Evolutionary conservation across 2,113 vertebrate species (phyloP).

Genomic region (Petrocephalus microphthalmus): DNA sequence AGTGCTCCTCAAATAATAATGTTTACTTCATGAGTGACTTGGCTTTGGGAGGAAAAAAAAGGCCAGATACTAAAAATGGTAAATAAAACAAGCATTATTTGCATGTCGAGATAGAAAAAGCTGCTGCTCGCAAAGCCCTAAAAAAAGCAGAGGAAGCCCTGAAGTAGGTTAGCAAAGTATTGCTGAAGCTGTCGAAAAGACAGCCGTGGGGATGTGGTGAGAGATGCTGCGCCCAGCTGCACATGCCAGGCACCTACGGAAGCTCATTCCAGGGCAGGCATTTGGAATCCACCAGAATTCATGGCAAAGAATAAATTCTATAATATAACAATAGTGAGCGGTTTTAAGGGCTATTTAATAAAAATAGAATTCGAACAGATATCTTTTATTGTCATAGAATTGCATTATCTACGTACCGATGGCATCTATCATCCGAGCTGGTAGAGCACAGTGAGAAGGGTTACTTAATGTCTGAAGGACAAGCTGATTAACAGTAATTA

Average conservation of each 20-base stretch:
- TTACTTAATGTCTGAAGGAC: background rate
- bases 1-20: background rate
- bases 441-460: background rate
- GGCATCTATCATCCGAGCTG: background rate
- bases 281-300: background rate
- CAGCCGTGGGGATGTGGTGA: background rate
- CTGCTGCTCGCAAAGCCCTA: background rate
- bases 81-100: background rate
- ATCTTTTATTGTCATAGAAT: background rate
- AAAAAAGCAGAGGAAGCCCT: background rate
- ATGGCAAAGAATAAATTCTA: background rate
- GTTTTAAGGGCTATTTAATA: background rate
- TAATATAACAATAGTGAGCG: background rate
- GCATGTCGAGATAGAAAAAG: background rate
- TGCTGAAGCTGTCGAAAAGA: background rate
- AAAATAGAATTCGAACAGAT: background rate
- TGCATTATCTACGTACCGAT: background rate
- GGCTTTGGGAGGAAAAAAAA: background rate
- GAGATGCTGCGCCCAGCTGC: background rate
- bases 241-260: background rate
- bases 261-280: background rate
- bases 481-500: background rate
- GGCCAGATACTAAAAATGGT: background rate
- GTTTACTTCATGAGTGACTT: background rate
- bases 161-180: constrained; percentile 6